A percentile compares a stretch with the other conserved stretches of the same genome.
phyloP scores from a whole-genome alignment of 35 echinoderm and acorn worm genomes.

The Nesometra sesokonis region DNA sequence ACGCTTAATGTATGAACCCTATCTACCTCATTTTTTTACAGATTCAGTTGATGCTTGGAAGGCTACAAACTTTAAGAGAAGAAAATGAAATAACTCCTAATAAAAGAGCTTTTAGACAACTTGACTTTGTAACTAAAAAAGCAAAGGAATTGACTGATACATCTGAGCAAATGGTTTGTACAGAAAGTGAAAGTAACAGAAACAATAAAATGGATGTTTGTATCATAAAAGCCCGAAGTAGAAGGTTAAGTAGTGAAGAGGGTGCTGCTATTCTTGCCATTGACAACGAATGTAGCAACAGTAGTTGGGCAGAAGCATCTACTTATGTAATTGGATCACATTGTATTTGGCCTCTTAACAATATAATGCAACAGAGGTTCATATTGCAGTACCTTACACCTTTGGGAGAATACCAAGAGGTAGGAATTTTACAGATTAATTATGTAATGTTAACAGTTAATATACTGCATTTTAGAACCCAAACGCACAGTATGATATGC shows the following conservation, averaged over 20 bases:
- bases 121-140: neutral
- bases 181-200: neutral
- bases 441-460: no score
- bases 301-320: constrained; percentile 82
- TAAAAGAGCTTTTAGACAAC: neutral
- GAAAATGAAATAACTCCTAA: neutral
- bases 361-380: constrained; percentile 75
- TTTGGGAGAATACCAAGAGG: constrained; percentile 96
- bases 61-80: neutral
- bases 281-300: constrained; percentile 75
- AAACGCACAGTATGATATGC: no score
- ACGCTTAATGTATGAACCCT: no score
- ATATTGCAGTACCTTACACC: constrained; percentile 96
- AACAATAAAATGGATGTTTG: neutral
- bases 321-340: constrained; percentile 74
- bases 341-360: constrained; percentile 68
- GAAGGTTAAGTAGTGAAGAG: neutral
- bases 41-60: neutral
- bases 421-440: neutral
- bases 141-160: neutral
- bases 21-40: neutral
- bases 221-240: neutral
- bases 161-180: neutral
- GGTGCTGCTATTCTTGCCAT: neutral
- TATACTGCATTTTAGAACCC: no score